Evolutionary conservation across 1,140 invertebrate genomes (phyloP), one percentile per base, ranked within the genome.

Genomic region (Pemphigus obesinymphae): DNA sequence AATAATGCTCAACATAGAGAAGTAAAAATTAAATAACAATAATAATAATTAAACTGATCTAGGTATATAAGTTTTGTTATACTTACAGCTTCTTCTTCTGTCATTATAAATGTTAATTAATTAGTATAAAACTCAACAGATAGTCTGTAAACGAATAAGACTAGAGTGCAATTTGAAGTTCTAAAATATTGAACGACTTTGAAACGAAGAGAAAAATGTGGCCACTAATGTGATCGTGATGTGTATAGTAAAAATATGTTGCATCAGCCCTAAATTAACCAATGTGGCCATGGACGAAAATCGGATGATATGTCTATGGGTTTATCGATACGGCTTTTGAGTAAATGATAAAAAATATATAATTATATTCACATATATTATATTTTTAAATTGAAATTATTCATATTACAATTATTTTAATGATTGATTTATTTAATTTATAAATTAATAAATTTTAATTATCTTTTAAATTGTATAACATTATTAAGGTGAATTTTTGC

Each of bases 11-110:
- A 11, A 68, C 66, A 40, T 40, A 40, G 66, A 68, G 20, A 68
- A 68, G 11, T 7, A 13, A 3, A 68, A 23, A 43, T 43, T 43
- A 68, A 68, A 68, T 20, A 63, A 68, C 4, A 61, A 61, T 26
- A 17, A 8, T 61, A 61, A 5, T 29, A 20, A n/a, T n/a, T n/a
- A n/a, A n/a, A n/a, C n/a, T n/a, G n/a, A n/a, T 20, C 7, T 6
- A 53, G 10, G 8, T 45, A 20, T 6, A 13, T 68, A 68, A 7
- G 31, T n/a, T 7, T 23, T 5, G 13, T 11, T 0, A 29, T 78
- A 85, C 85, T 83, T 84, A 86, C 85, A 61, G 85, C 75, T 45
- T 86, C 85, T 83, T 86, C 85, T 85, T 86, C 85, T 17, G 85
- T 84, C 85, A 86, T 86, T 84, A 45, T 80, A 15, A 43, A 29